These are phyloP conservation scores for Nomada ferruginata DNA, from an alignment of 2,888 invertebrate genomes.

Conservation along the genomic window DNA sequence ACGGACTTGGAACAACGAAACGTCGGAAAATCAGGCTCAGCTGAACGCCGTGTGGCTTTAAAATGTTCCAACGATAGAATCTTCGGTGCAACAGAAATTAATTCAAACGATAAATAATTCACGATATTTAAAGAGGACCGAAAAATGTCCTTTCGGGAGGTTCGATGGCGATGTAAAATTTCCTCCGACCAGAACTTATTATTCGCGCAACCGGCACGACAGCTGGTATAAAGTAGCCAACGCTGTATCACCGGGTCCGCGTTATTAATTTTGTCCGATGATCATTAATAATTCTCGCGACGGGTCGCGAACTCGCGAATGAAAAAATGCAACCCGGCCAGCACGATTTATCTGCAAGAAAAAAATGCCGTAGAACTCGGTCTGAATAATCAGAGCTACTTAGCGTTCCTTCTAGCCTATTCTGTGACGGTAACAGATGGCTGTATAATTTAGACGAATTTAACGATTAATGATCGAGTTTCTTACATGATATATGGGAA, in stretches of 20 bases:
- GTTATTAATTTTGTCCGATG: conserved; percentile 73
- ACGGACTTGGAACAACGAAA: too few species aligned
- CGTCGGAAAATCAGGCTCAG: too few species aligned
- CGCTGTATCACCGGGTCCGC: conserved; percentile 33
- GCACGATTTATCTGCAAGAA: conserved; percentile 32
- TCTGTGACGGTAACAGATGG: conserved; percentile 19
- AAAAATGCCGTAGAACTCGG: neutral
- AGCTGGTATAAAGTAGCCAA: conserved; percentile 29
- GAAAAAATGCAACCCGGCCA: conserved; percentile 43
- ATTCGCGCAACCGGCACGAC: conserved; percentile 8
- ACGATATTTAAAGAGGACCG: neutral
- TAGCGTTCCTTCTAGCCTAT: conserved; percentile 2
- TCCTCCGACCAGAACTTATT: neutral
- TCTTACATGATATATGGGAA: neutral
- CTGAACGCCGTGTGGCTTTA: too few species aligned
- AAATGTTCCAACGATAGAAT: too few species aligned
- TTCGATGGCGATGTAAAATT: conserved; percentile 23
- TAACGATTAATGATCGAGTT: conserved; percentile 3
- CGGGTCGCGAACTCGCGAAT: conserved; percentile 19
- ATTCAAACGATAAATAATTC: neutral
- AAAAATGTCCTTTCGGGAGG: neutral
- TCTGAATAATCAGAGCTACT: conserved; percentile 21
- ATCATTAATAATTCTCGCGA: conserved; percentile 71
- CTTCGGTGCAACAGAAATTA: too few species aligned
- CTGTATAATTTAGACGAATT: conserved; percentile 1